Base-by-base conservation (phyloP, 2,797 vertebrate genomes). In the Gambusia yucatana region DNA sequence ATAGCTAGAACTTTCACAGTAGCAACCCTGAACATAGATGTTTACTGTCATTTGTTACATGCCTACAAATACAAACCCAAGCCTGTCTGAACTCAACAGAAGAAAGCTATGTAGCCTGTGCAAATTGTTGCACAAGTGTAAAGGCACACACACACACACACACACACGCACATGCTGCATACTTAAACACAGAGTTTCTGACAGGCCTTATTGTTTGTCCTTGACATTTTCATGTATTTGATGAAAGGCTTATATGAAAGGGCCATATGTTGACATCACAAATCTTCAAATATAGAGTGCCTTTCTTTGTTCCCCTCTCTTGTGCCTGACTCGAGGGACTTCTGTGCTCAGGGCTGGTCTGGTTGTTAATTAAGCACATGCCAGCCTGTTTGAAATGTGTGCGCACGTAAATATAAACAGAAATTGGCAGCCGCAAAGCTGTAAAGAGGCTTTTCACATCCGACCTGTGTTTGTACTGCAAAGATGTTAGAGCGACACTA, bases 231-330 rank as follows among this genome's bases (percentile, higher is more conserved):
- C 84, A 84, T 89, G 87, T 82, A 59, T 82, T 82, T 85, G 85
- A 92, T 92, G 82, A 94, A 93, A 93, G 82, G 87, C 77, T 78
- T 70, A 47, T 81, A 82, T 91, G 77, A 90, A 93, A 89, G 81
- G 78, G 75, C 86, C 77, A 84, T 86, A 90, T 90, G 83, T 88
- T 90, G 87, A 85, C 86, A 88, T 91, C 85, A 82, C 78, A 90
- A 80, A 92, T 91, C 86, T 89, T 92, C 82, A 91, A 88, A 89
- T 87, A 80, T 78, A 44, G 55, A 85, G 82, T 65, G 69, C 76
- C 77, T 70, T 90, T 90, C 86, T 93, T 92, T 93, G 87, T 93
- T 91, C 83, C 76, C 63, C 43, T 78, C 73, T 84, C 84, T 77
- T 70, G 77, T 55, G 43, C 78, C 73, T 72, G 83, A 82, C 89